These are phyloP conservation scores for Paradisaea rubra DNA, from an alignment of 2,113 vertebrate species.

Conservation along the genomic window DNA sequence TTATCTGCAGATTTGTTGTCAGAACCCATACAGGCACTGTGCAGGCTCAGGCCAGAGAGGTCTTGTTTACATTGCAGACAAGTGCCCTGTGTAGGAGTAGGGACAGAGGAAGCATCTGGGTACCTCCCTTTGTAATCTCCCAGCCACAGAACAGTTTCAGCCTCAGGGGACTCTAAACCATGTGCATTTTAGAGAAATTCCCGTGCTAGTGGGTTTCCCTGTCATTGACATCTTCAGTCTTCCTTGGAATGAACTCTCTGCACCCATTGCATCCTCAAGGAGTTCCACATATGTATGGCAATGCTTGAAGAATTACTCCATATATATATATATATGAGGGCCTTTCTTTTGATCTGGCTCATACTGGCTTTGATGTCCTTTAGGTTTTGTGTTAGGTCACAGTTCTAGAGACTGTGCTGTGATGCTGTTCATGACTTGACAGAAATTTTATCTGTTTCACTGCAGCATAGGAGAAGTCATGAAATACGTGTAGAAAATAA, in stretches of 20 bases:
- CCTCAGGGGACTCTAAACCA: not conserved
- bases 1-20: not conserved
- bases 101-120: not conserved
- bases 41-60: not conserved
- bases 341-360: not conserved
- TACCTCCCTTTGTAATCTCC: not conserved
- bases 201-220: not conserved
- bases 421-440: not conserved
- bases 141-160: not conserved
- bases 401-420: not conserved
- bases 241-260: not conserved
- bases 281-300: not conserved
- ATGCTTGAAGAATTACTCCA: not conserved
- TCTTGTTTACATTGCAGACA: not conserved
- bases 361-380: not conserved
- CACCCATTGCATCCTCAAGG: not conserved
- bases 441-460: not conserved
- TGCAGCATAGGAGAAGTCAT: not conserved
- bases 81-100: not conserved
- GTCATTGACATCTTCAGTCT: not conserved
- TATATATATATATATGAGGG: not conserved
- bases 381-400: not conserved
- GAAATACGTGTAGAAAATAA: not conserved
- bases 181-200: not conserved
- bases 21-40: not conserved